Evolutionary conservation across 2,888 invertebrate species (phyloP), one percentile per base, ranked within the genome.

Genomic region (Erebia ligea): DNA sequence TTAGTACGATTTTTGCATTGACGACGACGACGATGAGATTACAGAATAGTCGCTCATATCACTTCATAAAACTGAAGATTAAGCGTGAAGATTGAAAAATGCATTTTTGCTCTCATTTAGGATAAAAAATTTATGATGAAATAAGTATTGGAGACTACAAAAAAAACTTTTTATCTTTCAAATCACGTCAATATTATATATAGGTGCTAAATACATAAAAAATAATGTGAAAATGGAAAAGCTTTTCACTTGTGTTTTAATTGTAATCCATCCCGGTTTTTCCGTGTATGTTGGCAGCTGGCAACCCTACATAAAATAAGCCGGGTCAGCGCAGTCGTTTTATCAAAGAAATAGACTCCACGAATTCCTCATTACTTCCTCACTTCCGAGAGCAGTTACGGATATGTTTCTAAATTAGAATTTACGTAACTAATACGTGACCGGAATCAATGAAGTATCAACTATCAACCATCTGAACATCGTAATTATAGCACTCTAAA

Each of bases 401-500:
- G 65, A 68, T 65, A 67, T 72, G 68, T 73, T 72, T 34, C 54
- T 73, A 71, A 59, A 67, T 54, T 48, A 61, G 65, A 34, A 17
- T 63, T 42, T 70, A 68, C 34, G 68, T 66, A 67, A 72, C 61
- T 45, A 52, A 54, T 34, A 73, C 72, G 72, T 75, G 71, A 72
- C 72, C 68, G 34, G 67, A 73, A 59, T 69, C 40, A 25, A 25
- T 54, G 13, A 19, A n/a, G 19, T 40, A n/a, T 40, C 17, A 34
- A n/a, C 8, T 19, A 25, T 17, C 25, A n/a, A 48, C 34, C n/a
- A 34, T 34, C n/a, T 34, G n/a, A 63, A 50, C 34, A 34, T 34
- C 34, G 45, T 50, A 48, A 61, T 42, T 61, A 42, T 15, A n/a
- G 59, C n/a, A 50, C 50, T n/a, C 50, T 15, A n/a, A 50, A 5